phyloP scores from a whole-genome alignment of 2,888 invertebrate species.

The Villa cingulata region DNA sequence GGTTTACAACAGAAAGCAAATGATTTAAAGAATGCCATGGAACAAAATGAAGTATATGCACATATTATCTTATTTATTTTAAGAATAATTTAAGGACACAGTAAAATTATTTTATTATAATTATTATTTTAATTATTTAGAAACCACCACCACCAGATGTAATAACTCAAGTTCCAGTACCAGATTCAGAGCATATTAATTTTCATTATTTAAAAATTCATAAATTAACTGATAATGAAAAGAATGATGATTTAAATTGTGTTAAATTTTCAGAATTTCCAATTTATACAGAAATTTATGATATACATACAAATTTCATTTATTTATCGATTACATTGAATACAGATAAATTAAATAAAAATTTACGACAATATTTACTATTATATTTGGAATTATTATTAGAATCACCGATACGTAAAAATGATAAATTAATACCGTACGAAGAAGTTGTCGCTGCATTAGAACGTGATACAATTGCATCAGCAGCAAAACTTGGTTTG shows the following conservation, averaged over 20 bases:
- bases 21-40: conserved; percentile 52
- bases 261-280: conserved; percentile 52
- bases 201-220: conserved; percentile 46
- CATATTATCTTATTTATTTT: background rate
- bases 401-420: conserved; percentile 54
- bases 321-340: conserved; percentile 62
- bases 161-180: conserved; percentile 60
- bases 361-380: conserved; percentile 57
- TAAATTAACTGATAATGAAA: conserved; percentile 2
- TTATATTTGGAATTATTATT: conserved; percentile 59
- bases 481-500: conserved; percentile 49
- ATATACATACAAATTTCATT: conserved; percentile 69
- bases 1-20: conserved; percentile 53
- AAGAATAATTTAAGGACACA: too few relatives aligned
- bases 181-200: conserved; percentile 55
- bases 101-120: too few relatives aligned
- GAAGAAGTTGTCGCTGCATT: conserved; percentile 66
- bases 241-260: conserved; percentile 28
- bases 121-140: conserved; percentile 31
- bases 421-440: conserved; percentile 30
- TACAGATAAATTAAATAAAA: conserved; percentile 44
- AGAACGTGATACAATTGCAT: conserved; percentile 57
- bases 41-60: conserved; percentile 54
- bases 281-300: conserved; percentile 62
- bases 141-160: conserved; percentile 56